A percentile compares a stretch with the other conserved stretches of the same genome.
These are phyloP conservation scores for Aplocera efformata DNA, from an alignment of 2,888 invertebrate species.

Conservation along the genomic window DNA sequence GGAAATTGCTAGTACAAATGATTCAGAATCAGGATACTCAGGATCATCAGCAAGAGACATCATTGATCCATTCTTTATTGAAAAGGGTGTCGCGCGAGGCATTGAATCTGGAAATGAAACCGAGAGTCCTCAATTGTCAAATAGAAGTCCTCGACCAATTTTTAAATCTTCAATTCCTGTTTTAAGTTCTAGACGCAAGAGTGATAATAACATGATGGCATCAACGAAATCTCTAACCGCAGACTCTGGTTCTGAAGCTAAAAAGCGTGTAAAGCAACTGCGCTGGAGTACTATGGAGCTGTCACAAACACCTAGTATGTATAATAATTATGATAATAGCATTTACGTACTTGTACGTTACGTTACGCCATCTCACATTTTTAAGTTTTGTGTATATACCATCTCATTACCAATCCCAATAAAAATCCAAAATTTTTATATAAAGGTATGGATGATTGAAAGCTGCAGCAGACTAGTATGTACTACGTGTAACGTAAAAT, in stretches of 20 bases:
- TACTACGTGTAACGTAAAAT: neutral
- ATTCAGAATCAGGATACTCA: constrained; percentile 55
- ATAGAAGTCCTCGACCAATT: constrained; percentile 24
- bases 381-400: too few species aligned
- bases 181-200: constrained; percentile 35
- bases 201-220: constrained; percentile 27
- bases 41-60: constrained; percentile 47
- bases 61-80: constrained; percentile 33
- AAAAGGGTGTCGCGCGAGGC: constrained; percentile 26
- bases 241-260: constrained; percentile 32
- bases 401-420: too few species aligned
- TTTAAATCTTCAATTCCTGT: constrained; percentile 48
- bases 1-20: constrained; percentile 46
- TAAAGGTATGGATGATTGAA: too few species aligned
- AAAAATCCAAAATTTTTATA: too few species aligned
- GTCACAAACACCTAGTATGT: constrained; percentile 41
- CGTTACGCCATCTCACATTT: too few species aligned
- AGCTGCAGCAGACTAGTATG: too few species aligned
- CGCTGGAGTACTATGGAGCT: constrained; percentile 59
- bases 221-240: constrained; percentile 48
- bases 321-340: constrained; percentile 27
- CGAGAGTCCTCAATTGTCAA: constrained; percentile 23
- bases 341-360: too few species aligned
- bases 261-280: constrained; percentile 46
- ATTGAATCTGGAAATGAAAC: constrained; percentile 22